Conservation (phyloP, 2,888 invertebrate genomes). For the Pegoplata infirma region DNA sequence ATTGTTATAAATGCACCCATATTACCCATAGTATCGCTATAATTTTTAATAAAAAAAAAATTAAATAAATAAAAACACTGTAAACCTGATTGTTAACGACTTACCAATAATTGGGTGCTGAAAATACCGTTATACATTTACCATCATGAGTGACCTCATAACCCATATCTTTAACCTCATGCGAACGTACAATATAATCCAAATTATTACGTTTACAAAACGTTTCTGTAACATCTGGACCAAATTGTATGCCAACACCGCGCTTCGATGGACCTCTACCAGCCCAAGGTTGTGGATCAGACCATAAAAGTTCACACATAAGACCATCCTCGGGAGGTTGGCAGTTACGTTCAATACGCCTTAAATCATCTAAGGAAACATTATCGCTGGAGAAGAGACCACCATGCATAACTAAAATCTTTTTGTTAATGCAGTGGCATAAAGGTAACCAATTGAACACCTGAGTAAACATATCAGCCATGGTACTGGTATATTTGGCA, state of each 20-base stretch:
- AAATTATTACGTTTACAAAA: slow-evolving; percentile 92
- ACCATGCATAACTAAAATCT: slow-evolving; percentile 95
- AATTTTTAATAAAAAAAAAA: slow-evolving; percentile 14
- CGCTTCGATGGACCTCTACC: slow-evolving; percentile 96
- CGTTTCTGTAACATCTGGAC: slow-evolving; percentile 94
- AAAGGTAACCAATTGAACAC: slow-evolving; percentile 99
- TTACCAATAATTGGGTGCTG: slow-evolving; percentile 99
- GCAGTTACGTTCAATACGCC: slow-evolving; percentile 92
- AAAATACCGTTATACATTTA: slow-evolving; percentile 98
- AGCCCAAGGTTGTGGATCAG: slow-evolving; percentile 94
- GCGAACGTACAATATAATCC: slow-evolving; percentile 96
- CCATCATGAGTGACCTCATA: slow-evolving; percentile 97
- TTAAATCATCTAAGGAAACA: slow-evolving; percentile 95
- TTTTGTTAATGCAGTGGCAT: slow-evolving; percentile 94
- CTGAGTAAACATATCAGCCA: slow-evolving; percentile 98
- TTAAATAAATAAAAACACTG: neutral
- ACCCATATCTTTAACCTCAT: slow-evolving; percentile 98
- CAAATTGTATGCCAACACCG: slow-evolving; percentile 99
- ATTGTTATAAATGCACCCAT: slow-evolving; percentile 98
- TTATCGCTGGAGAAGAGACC: slow-evolving; percentile 96
- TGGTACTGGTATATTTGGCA: slow-evolving; percentile 94
- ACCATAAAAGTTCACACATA: slow-evolving; percentile 99
- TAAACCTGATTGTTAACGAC: slow-evolving; percentile 6
- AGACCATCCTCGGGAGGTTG: slow-evolving; percentile 98
- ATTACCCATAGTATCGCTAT: slow-evolving; percentile 99